Percentiles rank a stretch among this genome's conserved stretches.
These are phyloP conservation scores for Drosophila guanche DNA, from an alignment of 1,140 invertebrate genomes.

Conservation along the genomic window DNA sequence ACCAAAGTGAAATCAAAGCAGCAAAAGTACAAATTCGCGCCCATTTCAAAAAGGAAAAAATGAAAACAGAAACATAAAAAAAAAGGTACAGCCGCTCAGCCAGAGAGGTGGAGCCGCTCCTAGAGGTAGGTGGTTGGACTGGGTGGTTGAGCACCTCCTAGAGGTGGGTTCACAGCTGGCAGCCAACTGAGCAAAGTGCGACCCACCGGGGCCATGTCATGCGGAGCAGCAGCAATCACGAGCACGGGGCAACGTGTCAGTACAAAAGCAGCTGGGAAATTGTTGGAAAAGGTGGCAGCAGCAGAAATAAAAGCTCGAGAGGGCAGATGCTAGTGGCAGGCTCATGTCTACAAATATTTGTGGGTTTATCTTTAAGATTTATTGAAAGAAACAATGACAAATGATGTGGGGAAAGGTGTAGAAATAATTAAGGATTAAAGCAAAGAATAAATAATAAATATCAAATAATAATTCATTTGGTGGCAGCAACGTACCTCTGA, in stretches of 20 bases:
- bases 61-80: conserved; percentile 8
- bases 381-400: too few relatives aligned
- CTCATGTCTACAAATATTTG: too few relatives aligned
- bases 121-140: neutral
- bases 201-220: conserved; percentile 27
- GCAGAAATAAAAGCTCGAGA: neutral
- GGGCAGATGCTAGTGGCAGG: too few relatives aligned
- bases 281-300: conserved; percentile 5
- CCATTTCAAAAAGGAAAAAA: conserved; percentile 37
- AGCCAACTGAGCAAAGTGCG: conserved; percentile 41
- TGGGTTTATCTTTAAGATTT: too few relatives aligned
- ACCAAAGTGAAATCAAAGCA: conserved; percentile 49
- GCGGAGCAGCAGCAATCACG: conserved; percentile 30
- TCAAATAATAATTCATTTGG: too few relatives aligned
- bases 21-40: conserved; percentile 41
- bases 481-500: too few relatives aligned
- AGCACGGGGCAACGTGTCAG: conserved; percentile 4
- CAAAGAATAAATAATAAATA: too few relatives aligned
- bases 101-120: neutral
- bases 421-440: too few relatives aligned
- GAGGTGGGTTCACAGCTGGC: conserved; percentile 31
- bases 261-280: conserved; percentile 34
- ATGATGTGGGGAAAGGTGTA: too few relatives aligned
- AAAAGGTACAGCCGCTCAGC: neutral
- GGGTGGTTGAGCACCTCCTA: too few relatives aligned